Conservation (phyloP, 1,140 invertebrate genomes). For the Parasteatoda tepidariorum region DNA sequence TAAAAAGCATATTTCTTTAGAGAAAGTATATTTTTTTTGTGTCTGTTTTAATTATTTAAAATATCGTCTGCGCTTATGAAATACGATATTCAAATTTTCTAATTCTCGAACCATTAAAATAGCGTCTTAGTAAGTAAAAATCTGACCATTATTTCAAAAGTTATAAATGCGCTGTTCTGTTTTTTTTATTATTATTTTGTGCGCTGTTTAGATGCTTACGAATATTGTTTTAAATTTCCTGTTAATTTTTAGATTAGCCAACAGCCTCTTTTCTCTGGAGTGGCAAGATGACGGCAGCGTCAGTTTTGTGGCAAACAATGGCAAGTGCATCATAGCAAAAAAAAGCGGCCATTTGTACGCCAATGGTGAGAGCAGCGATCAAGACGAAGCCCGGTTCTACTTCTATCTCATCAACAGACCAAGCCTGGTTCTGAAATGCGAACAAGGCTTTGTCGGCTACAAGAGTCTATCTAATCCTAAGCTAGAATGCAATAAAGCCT, state of each 20-base stretch:
- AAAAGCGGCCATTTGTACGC: slow-evolving; percentile 94
- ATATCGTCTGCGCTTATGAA: no score
- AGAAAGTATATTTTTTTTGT: no score
- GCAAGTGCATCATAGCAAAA: slow-evolving; percentile 92
- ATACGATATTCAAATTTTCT: no score
- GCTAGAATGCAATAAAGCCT: slow-evolving; percentile 95
- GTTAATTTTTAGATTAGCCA: slow-evolving; percentile 80
- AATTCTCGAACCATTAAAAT: no score
- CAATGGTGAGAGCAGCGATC: slow-evolving; percentile 84
- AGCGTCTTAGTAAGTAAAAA: no score
- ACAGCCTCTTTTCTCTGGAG: slow-evolving; percentile 89
- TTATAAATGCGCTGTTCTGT: no score
- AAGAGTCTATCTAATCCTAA: slow-evolving; percentile 82
- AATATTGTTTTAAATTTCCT: no score
- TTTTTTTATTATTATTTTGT: no score
- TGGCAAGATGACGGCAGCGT: slow-evolving; percentile 95
- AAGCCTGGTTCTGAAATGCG: slow-evolving; percentile 91
- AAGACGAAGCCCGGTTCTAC: slow-evolving; percentile 85
- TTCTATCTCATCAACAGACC: slow-evolving; percentile 94
- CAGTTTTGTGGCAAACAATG: slow-evolving; percentile 92
- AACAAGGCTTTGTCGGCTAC: slow-evolving; percentile 96
- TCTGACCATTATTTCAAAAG: no score
- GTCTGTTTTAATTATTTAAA: no score
- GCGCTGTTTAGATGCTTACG: no score
- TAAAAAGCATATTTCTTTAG: no score